Evolutionary conservation across 2,888 invertebrate genomes (phyloP).

Genomic region (Abscondita cerata): DNA sequence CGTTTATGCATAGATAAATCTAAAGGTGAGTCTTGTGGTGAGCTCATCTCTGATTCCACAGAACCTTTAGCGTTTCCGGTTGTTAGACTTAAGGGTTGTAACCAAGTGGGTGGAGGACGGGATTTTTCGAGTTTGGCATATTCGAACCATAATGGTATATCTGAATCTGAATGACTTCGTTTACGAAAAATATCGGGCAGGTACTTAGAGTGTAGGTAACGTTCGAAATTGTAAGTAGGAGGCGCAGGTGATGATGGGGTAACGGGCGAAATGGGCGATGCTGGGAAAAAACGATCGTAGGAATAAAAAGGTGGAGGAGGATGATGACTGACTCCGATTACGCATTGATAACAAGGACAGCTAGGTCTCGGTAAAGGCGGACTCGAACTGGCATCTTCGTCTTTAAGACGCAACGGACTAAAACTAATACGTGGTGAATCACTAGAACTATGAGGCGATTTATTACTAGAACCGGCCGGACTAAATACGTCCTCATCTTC

Average conservation of each 20-base stretch:
- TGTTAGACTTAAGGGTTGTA: conserved; percentile 52
- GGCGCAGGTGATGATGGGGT: conserved; percentile 64
- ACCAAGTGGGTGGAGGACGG: conserved; percentile 53
- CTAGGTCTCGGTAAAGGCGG: conserved; percentile 51
- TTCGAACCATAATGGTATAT: conserved; percentile 65
- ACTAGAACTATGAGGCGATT: conserved; percentile 64
- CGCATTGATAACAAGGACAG: conserved; percentile 57
- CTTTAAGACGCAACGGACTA: conserved; percentile 64
- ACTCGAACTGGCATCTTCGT: conserved; percentile 58
- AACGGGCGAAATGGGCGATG: conserved; percentile 65
- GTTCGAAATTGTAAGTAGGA: conserved; percentile 66
- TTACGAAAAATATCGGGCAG: conserved; percentile 67
- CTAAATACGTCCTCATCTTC: conserved; percentile 68
- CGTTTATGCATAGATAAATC: conserved; percentile 78
- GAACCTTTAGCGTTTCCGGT: conserved; percentile 59
- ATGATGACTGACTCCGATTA: conserved; percentile 54
- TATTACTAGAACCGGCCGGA: conserved; percentile 64
- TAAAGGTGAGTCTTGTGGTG: conserved; percentile 83
- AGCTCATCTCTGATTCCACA: conserved; percentile 62
- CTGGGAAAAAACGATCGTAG: conserved; percentile 62
- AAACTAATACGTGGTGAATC: conserved; percentile 64
- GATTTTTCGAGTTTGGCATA: conserved; percentile 57
- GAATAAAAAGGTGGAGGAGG: conserved; percentile 55
- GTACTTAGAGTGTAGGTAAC: conserved; percentile 70
- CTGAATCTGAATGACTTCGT: conserved; percentile 72